Percentiles rank a stretch among this genome's conserved stretches.
Evolutionary conservation across 1,140 invertebrate genomes (phyloP).

Genomic region (Leguminivora glycinivorella): DNA sequence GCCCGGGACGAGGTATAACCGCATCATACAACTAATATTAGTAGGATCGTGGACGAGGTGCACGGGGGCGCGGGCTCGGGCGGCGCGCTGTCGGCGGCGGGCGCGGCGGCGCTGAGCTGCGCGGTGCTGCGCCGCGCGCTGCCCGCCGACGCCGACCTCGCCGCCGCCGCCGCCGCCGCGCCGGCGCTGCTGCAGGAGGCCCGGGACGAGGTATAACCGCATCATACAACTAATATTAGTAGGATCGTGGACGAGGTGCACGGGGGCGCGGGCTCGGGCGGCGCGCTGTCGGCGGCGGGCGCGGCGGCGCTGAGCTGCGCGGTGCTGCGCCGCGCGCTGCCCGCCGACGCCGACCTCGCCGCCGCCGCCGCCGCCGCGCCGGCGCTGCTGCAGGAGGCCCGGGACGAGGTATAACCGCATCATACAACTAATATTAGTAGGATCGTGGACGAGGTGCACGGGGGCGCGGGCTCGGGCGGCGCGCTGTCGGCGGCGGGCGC

Average conservation of each 20-base stretch:
- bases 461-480: too few species aligned
- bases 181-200: too few species aligned
- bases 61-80: constrained; percentile 9
- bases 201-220: too few species aligned
- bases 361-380: neutral
- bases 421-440: too few species aligned
- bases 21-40: too few species aligned
- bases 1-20: too few species aligned
- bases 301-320: constrained; percentile 31
- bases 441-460: too few species aligned
- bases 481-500: too few species aligned
- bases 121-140: constrained; percentile 35
- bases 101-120: constrained; percentile 30
- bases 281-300: constrained; percentile 25
- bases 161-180: neutral
- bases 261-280: constrained; percentile 8
- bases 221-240: too few species aligned
- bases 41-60: constrained; percentile 30
- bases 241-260: constrained; percentile 30
- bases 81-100: constrained; percentile 19
- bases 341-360: constrained; percentile 12
- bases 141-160: constrained; percentile 20
- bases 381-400: too few species aligned
- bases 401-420: too few species aligned
- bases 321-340: constrained; percentile 34